Evolutionary conservation across 2,797 vertebrate genomes (phyloP).

Genomic region (Mormyrus hasselquistii): DNA sequence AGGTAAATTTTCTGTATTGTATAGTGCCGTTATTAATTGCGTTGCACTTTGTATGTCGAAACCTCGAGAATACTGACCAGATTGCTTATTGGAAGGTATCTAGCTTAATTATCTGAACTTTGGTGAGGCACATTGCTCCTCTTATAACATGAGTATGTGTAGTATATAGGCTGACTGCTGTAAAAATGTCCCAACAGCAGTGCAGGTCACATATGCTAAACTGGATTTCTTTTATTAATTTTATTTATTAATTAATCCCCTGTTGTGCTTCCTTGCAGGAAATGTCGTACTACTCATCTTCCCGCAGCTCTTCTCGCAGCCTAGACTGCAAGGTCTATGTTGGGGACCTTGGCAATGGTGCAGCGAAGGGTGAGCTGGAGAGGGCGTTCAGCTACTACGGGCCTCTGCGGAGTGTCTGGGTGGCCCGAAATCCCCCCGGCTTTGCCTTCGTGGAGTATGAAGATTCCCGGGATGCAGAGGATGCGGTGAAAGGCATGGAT

Average conservation of each 20-base stretch:
- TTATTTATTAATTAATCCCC: neutral
- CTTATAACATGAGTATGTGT: neutral
- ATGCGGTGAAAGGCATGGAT: slow-evolving; percentile 68
- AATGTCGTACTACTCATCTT: slow-evolving; percentile 61
- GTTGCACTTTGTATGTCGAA: neutral
- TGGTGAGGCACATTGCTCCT: neutral
- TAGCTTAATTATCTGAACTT: neutral
- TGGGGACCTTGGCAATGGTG: slow-evolving; percentile 63
- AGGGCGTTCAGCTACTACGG: slow-evolving; percentile 67
- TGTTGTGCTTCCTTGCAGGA: slow-evolving; percentile 23
- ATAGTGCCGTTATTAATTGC: neutral
- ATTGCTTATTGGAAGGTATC: neutral
- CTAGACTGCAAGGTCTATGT: slow-evolving; percentile 68
- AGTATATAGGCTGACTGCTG: neutral
- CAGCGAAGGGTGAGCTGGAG: slow-evolving; percentile 65
- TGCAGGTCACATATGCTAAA: neutral
- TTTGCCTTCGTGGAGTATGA: slow-evolving; percentile 71
- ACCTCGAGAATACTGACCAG: neutral
- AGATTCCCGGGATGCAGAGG: slow-evolving; percentile 64
- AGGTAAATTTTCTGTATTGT: neutral
- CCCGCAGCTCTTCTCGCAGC: slow-evolving; percentile 59
- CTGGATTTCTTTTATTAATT: neutral
- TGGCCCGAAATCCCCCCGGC: slow-evolving; percentile 65
- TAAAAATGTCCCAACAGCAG: neutral
- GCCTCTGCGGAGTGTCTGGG: slow-evolving; percentile 66